phyloP scores from a whole-genome alignment of 2,888 invertebrate species.

The Idaea straminata region DNA sequence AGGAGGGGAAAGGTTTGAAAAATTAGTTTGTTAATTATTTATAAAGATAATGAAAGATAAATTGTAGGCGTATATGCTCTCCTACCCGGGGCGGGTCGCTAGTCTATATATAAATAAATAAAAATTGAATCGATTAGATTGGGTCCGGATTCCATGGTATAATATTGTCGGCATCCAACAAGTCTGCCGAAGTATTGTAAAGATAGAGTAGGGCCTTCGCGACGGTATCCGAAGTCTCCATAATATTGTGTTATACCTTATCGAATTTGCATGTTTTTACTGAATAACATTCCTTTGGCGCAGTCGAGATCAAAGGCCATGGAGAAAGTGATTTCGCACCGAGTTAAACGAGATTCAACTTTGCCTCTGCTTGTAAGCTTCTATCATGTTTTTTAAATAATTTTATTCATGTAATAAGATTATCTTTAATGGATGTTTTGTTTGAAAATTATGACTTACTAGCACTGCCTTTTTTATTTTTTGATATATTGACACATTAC shows the following conservation, averaged over 20 bases:
- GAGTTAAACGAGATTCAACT: conserved; percentile 78
- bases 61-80: too few species aligned
- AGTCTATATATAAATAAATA: conserved; percentile 16
- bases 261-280: conserved; percentile 81
- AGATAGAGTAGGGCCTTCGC: conserved; percentile 34
- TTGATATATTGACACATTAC: background rate
- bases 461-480: background rate
- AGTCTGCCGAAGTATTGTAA: conserved; percentile 45
- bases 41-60: too few species aligned
- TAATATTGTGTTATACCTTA: conserved; percentile 80
- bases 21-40: too few species aligned
- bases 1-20: too few species aligned
- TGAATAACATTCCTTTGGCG: conserved; percentile 80
- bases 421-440: conserved; percentile 61
- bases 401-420: conserved; percentile 71
- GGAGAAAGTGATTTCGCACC: conserved; percentile 79
- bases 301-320: conserved; percentile 76
- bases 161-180: conserved; percentile 55
- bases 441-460: background rate
- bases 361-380: conserved; percentile 48
- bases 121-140: conserved; percentile 21
- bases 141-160: conserved; percentile 35
- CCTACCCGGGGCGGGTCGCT: too few species aligned
- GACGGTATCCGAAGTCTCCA: conserved; percentile 55
- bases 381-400: conserved; percentile 70